These are phyloP conservation scores for Scaptomyza hsui DNA, from an alignment of 1,140 invertebrate genomes.

Conservation along the genomic window DNA sequence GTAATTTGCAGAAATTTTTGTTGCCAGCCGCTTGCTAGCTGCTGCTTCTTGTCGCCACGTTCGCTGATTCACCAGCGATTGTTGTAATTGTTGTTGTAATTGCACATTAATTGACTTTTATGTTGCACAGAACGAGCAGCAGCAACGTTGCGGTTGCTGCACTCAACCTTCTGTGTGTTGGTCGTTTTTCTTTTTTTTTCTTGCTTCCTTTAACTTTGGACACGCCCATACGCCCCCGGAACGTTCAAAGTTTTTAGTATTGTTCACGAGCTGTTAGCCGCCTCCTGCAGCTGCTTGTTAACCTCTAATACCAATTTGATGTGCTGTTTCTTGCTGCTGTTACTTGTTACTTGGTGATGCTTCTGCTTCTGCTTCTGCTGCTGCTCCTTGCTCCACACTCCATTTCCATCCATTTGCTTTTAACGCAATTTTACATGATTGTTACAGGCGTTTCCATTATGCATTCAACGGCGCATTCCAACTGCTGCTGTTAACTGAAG, in stretches of 20 bases:
- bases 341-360: background rate
- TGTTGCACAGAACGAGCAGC: conserved; percentile 40
- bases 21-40: conserved; percentile 30
- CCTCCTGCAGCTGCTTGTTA: conserved; percentile 40
- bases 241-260: conserved; percentile 13
- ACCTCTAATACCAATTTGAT: conserved; percentile 76
- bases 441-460: conserved; percentile 71
- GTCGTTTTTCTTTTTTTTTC: background rate
- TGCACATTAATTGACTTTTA: conserved; percentile 82
- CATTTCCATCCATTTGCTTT: conserved; percentile 54
- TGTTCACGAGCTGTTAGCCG: conserved; percentile 27
- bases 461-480: conserved; percentile 19
- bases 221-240: conserved; percentile 44
- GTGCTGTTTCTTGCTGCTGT: conserved; percentile 48
- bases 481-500: conserved; percentile 19
- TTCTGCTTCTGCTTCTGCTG: too few relatives aligned
- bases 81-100: conserved; percentile 65
- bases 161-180: background rate
- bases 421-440: conserved; percentile 78
- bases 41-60: conserved; percentile 26
- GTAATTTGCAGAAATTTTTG: conserved; percentile 72
- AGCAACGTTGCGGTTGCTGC: background rate
- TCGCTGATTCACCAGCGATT: conserved; percentile 34
- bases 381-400: conserved; percentile 1
- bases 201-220: conserved; percentile 14